These are phyloP conservation scores for Larimichthys crocea DNA, from an alignment of 2,113 vertebrate species.

Conservation along the genomic window DNA sequence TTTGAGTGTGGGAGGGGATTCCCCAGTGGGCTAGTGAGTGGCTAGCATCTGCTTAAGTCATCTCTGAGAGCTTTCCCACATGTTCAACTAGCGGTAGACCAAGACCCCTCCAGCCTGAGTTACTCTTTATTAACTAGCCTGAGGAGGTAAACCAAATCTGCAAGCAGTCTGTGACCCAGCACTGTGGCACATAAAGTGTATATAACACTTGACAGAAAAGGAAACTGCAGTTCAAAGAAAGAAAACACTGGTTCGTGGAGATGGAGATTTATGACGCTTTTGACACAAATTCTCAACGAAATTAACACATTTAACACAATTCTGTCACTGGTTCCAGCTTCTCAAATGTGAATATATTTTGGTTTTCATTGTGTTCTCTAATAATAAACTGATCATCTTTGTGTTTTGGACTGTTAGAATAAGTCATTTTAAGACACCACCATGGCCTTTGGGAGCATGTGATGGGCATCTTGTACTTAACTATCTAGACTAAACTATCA, in stretches of 20 bases:
- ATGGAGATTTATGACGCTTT: neutral
- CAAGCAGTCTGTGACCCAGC: constrained; percentile 31
- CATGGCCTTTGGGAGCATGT: neutral
- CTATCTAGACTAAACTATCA: neutral
- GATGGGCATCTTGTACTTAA: neutral
- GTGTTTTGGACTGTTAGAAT: neutral
- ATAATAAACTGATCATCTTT: neutral
- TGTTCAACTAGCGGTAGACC: constrained; percentile 58
- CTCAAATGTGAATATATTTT: neutral
- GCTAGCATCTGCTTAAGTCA: constrained; percentile 63
- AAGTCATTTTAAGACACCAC: neutral
- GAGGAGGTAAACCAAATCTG: constrained; percentile 33
- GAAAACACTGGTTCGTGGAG: neutral
- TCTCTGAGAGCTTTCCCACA: constrained; percentile 74
- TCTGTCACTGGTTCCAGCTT: neutral
- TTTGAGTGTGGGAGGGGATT: constrained; percentile 58
- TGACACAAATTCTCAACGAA: neutral
- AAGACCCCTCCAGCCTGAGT: constrained; percentile 37
- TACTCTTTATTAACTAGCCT: constrained; percentile 54
- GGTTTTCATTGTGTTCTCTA: neutral
- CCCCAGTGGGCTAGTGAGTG: constrained; percentile 60
- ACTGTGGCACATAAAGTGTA: neutral
- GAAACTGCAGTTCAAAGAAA: neutral
- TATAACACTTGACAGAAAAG: neutral
- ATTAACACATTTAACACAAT: neutral